These are phyloP conservation scores for Machimus atricapillus DNA, from an alignment of 2,888 invertebrate genomes.

Conservation along the genomic window DNA sequence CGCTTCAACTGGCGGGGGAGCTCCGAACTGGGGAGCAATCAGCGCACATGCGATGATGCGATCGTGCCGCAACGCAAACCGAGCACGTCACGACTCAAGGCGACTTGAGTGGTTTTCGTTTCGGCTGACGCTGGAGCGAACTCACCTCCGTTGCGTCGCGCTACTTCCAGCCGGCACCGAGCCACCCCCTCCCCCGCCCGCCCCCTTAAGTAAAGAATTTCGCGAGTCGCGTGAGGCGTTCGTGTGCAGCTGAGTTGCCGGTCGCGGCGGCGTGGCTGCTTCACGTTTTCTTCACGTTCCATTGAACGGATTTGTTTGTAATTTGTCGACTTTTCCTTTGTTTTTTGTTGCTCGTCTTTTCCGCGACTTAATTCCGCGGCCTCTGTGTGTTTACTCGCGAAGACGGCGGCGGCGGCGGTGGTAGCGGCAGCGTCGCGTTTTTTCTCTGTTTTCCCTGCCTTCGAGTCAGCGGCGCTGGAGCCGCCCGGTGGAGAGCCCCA, in stretches of 20 bases:
- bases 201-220: neutral
- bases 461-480: neutral
- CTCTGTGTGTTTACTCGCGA: neutral
- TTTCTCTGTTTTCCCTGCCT: neutral
- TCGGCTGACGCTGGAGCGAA: neutral
- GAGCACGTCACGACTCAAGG: neutral
- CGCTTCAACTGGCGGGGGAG: too few species aligned
- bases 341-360: neutral
- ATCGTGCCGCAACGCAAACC: neutral
- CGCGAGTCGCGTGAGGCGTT: neutral
- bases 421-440: neutral
- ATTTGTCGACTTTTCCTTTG: neutral
- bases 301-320: conserved; percentile 39
- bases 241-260: neutral
- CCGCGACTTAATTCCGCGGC: neutral
- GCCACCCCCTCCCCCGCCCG: neutral
- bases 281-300: conserved; percentile 15
- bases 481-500: neutral
- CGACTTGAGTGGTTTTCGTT: neutral
- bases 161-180: neutral
- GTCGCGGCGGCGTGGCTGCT: neutral
- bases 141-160: neutral
- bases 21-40: too few species aligned
- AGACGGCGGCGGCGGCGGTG: too few species aligned
- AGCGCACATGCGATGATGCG: neutral